Percentiles rank a stretch among this genome's conserved stretches.
Evolutionary conservation across 1,140 invertebrate species (phyloP).

Genomic region (Paraescarpia echinospica): DNA sequence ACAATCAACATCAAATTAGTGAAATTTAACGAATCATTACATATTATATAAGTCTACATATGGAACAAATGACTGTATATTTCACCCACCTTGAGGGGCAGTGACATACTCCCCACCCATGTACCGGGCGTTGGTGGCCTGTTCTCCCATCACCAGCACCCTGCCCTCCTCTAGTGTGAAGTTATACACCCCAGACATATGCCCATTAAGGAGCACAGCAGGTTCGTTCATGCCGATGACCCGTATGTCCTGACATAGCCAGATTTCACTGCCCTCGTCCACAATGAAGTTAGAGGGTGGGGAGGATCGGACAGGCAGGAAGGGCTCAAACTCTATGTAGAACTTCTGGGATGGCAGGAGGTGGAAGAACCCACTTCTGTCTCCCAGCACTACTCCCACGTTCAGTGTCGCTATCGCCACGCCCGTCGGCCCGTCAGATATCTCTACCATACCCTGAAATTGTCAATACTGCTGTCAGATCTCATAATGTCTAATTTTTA

Average conservation of each 20-base stretch:
- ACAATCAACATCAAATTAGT: no score
- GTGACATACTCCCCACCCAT: conserved; percentile 19
- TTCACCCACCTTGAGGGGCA: neutral
- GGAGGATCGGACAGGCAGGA: conserved; percentile 32
- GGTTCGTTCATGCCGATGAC: conserved; percentile 36
- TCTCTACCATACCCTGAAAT: conserved; percentile 39
- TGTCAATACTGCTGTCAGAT: neutral
- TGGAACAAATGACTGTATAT: no score
- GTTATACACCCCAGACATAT: conserved; percentile 43
- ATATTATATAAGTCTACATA: no score
- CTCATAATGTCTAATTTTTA: neutral
- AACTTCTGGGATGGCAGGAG: conserved; percentile 36
- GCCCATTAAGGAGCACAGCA: conserved; percentile 34
- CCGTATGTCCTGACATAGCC: conserved; percentile 37
- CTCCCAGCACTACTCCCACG: conserved; percentile 39
- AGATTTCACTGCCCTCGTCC: conserved; percentile 35
- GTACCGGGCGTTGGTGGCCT: conserved; percentile 40
- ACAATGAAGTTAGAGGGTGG: conserved; percentile 44
- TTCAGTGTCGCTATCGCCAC: conserved; percentile 32
- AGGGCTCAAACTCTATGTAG: conserved; percentile 39
- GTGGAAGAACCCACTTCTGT: conserved; percentile 38
- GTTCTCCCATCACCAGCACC: conserved; percentile 31
- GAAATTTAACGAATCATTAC: no score
- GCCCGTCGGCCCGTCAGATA: conserved; percentile 26
- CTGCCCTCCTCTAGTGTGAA: conserved; percentile 39